Evolutionary conservation across 2,888 invertebrate genomes (phyloP), one percentile per base, ranked within the genome.

Genomic region (Cyclophora punctaria): DNA sequence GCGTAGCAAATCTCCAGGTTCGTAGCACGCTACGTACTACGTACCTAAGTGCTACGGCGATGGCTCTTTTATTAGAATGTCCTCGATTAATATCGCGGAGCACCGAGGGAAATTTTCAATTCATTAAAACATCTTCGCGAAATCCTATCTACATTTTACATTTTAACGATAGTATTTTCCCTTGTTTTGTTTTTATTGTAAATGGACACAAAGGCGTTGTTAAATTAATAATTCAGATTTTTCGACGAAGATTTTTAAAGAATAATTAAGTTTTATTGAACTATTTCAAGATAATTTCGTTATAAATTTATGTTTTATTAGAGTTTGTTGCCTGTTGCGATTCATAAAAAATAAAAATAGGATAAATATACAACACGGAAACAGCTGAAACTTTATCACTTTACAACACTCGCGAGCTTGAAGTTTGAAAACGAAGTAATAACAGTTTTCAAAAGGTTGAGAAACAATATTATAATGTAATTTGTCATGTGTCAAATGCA

Each of bases 401-500:
- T 70, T 72, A 63, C 63, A 63, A 69, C 64, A 63, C 63, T 62
- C 62, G 62, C 64, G 58, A 20, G 20, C 20, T 20, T 20, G 61
- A 69, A 72, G 67, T 75, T 73, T 58, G 65, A 73, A 73, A 75
- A 75, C 71, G 1, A 72, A 74, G 68, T 76, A 70, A 68, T 59
- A 61, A 65, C 60, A 65, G 68, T 66, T 67, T 73, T 73, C 63
- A 64, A 60, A 63, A 62, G 66, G 66, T 64, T 62, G 59, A 60
- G 66, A 65, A 78, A 76, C 75, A 75, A 77, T 78, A 80, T 80
- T 72, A 78, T 78, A 79, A 79, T 67, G 73, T 74, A 75, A 84
- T 82, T 81, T 81, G 73, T 80, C 80, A 81, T 70, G 64, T 71
- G 74, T 73, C 74, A 69, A 56, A 59, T 58, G 20, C 20, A 20